These are phyloP conservation scores for Pungitius pungitius DNA, from an alignment of 2,113 vertebrate species.

Conservation along the genomic window DNA sequence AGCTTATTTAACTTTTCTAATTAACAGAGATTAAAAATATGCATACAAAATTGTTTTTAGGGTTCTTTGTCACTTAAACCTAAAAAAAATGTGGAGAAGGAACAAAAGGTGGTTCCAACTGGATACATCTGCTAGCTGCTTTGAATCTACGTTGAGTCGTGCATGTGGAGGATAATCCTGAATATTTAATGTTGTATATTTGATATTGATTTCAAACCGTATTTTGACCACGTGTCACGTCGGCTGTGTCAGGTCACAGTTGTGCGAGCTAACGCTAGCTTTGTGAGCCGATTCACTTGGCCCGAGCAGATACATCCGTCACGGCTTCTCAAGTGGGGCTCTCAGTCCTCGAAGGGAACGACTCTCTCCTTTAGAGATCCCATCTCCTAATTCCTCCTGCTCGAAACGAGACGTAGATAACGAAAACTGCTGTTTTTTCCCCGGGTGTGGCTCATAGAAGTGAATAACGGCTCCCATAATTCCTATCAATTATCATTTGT, in stretches of 20 bases:
- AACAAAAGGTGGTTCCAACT: not conserved
- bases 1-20: not conserved
- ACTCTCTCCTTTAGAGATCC: slow-evolving; percentile 10
- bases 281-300: not conserved
- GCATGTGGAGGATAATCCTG: not conserved
- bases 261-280: slow-evolving; percentile 6
- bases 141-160: not conserved
- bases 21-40: not conserved
- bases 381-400: slow-evolving; percentile 42
- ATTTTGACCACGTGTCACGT: not conserved
- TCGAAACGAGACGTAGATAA: slow-evolving; percentile 47
- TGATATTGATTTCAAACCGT: not conserved
- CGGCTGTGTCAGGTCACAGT: not conserved
- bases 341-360: slow-evolving; percentile 13
- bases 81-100: not conserved
- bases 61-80: not conserved
- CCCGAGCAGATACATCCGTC: slow-evolving; percentile 15
- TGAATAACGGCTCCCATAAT: slow-evolving; percentile 38
- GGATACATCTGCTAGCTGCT: no score
- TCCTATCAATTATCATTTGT: slow-evolving; percentile 67
- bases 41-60: not conserved
- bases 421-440: not conserved
- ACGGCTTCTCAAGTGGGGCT: slow-evolving; percentile 10
- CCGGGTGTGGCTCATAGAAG: slow-evolving; percentile 39
- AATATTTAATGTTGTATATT: not conserved